Evolutionary conservation across 1,140 invertebrate species (phyloP).

Genomic region (Aphidius ervi): DNA sequence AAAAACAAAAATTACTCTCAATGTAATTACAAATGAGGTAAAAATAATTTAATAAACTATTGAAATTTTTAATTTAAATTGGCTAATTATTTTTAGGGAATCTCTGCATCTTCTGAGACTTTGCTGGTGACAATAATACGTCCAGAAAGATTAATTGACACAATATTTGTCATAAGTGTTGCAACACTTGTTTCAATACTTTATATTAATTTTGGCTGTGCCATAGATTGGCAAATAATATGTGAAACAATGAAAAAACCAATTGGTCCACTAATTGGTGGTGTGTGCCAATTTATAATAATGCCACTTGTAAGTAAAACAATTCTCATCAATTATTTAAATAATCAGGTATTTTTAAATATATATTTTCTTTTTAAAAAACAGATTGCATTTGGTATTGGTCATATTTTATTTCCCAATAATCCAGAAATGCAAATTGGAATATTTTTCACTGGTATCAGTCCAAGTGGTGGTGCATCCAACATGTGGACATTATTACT

Average conservation of each 20-base stretch:
- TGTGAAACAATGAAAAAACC: conserved; percentile 68
- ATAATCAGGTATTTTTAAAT: background rate
- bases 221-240: conserved; percentile 74
- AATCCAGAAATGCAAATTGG: conserved; percentile 73
- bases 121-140: conserved; percentile 61
- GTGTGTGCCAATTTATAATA: conserved; percentile 77
- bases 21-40: conserved; percentile 1
- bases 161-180: conserved; percentile 73
- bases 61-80: background rate
- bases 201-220: conserved; percentile 92
- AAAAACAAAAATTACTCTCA: background rate
- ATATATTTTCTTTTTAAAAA: conserved; percentile 29
- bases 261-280: conserved; percentile 79
- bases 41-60: background rate
- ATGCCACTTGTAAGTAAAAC: conserved; percentile 78
- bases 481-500: conserved; percentile 92
- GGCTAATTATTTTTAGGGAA: background rate
- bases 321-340: conserved; percentile 7
- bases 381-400: conserved; percentile 74
- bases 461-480: conserved; percentile 89
- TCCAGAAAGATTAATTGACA: conserved; percentile 64
- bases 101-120: conserved; percentile 30
- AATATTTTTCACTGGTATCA: conserved; percentile 86
- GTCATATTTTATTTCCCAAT: conserved; percentile 67
- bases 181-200: conserved; percentile 76